phyloP scores from a whole-genome alignment of 1,140 invertebrate species.

The Pygmarrhopalites habei region DNA sequence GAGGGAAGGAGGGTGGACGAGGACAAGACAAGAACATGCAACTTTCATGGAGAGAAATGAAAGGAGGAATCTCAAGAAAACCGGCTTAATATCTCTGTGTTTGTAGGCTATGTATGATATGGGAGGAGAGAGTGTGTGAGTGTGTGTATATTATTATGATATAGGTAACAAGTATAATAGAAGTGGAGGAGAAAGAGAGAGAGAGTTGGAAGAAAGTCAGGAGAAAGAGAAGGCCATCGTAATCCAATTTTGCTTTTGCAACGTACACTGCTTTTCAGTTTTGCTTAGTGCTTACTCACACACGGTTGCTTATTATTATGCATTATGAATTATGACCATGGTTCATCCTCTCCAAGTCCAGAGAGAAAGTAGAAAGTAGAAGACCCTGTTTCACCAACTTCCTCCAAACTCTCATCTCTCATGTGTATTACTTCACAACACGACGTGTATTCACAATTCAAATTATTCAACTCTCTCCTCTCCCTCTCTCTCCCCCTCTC shows the following conservation, averaged over 20 bases:
- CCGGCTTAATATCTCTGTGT: neutral
- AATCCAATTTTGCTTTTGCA: constrained; percentile 29
- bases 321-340: constrained; percentile 14
- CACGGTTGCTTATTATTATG: constrained; percentile 9
- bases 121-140: too few relatives aligned
- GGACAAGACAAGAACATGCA: neutral
- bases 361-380: neutral
- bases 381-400: constrained; percentile 2
- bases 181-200: too few relatives aligned
- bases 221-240: neutral
- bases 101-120: neutral
- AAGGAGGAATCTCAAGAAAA: neutral
- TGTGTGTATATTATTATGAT: too few relatives aligned
- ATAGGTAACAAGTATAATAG: too few relatives aligned
- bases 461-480: too few relatives aligned
- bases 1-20: neutral
- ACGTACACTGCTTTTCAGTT: constrained; percentile 22
- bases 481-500: too few relatives aligned
- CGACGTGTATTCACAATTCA: neutral
- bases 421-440: neutral
- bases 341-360: constrained; percentile 6
- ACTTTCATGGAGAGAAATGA: neutral
- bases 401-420: constrained; percentile 3
- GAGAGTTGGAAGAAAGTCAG: neutral
- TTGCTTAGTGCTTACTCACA: constrained; percentile 13